Evolutionary conservation across 2,113 vertebrate genomes (phyloP), one percentile per base, ranked within the genome.

Genomic region (Platysteira castanea): DNA sequence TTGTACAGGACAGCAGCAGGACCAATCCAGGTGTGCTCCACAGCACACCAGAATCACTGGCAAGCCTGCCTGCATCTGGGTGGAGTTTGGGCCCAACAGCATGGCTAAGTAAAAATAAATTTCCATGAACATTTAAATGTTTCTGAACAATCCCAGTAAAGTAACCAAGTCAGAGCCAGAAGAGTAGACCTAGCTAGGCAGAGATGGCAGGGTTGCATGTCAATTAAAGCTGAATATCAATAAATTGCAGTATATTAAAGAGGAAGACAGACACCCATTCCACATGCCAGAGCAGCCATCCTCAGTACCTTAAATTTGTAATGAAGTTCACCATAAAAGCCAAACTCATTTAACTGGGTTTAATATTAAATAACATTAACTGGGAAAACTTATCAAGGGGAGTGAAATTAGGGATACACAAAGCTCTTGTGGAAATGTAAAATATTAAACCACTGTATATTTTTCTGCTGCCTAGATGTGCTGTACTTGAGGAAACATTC

Each of bases 401-500:
- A 89, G 8, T 86, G 42, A 97, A 95, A 96, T 91, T 80, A 96
- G 93, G 67, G 54, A 61, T 87, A 75, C 41, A 97, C 87, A 95
- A 97, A 95, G 35, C 50, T 81, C 70, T 75, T 92, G 67, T 20
- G n/a, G 11, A 91, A 97, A 95, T n/a, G 67, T 54, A 93, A 95
- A 96, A 89, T 57, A 88, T 86, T 94, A 95, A 95, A 79, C 44
- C 53, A 87, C 65, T 86, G 42, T 86, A 90, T 89, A 93, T 96
- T 97, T 97, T 96, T 91, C 79, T 91, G 28, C 91, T 94, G 63
- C 86, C 84, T 94, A 84, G 87, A 87, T 95, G 81, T 96, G 70
- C 69, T 90, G 60, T 94, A 92, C 91, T 96, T 96, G 56, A 85
- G 93, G 94, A 96, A 96, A 85, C 87, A 93, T 94, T 94, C 91